Base-by-base conservation (phyloP, 1,140 invertebrate genomes). In the Centruroides sculpturatus region DNA sequence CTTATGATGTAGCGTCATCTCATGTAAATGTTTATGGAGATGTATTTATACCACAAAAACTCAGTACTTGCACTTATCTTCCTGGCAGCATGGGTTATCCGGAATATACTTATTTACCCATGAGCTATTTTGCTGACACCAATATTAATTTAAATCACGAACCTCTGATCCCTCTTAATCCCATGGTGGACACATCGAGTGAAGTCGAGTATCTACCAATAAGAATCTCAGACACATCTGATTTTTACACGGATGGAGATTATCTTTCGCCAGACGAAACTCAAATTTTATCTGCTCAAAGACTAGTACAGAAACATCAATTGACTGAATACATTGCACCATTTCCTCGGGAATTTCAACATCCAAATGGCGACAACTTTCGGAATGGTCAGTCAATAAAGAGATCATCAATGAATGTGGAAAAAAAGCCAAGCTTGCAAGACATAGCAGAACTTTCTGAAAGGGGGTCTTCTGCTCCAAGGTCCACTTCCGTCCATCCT, bases 131-230 rank as follows among this genome's bases (percentile, higher is more conserved):
- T 51, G 2, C 50, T 0, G 23, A 23, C 35, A 34, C 54, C 35
- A 36, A 11, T 12, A 7, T 7, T 12, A 23, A 6, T 55, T 35
- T 35, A 12, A 47, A 12, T 36, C 47, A 49, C 4, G 12, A 12
- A 23, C 56, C 5, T n/a, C 35, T 60, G 5, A 11, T 64, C 48
- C 57, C 60, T 6, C 12, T 60, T 41, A 46, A 61, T 12, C 59
- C 63, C 9, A 47, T 56, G 46, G 35, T 48, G 13, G 63, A 64
- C 36, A 61, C 58, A 49, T 47, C 63, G 7, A 59, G 57, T 59
- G 63, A 64, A 34, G 7, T 55, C 1, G 56, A 58, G n/a, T 64
- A 35, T 60, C 57, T 64, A 35, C 63, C 63, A 4, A 61, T 64
- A 6, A 36, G 55, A 12, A 59, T 64, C 35, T 64, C 63, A 6